phyloP scores from a whole-genome alignment of 1,140 invertebrate genomes.

The Heliothis virescens region DNA sequence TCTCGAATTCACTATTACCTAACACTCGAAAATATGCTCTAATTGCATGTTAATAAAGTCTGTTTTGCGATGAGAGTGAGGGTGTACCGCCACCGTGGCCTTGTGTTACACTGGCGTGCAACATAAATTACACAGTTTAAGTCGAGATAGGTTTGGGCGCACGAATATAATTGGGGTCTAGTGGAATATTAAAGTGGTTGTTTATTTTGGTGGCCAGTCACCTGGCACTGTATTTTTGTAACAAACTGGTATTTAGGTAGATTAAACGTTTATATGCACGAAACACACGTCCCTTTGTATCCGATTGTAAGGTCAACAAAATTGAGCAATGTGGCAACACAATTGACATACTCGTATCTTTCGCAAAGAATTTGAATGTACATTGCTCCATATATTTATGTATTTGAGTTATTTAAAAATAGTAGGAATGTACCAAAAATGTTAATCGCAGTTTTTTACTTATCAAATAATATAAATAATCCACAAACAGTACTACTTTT shows the following conservation, averaged over 20 bases:
- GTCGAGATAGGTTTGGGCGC: slow-evolving; percentile 21
- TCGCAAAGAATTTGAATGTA: too few relatives aligned
- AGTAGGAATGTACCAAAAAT: too few relatives aligned
- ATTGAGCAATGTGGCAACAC: too few relatives aligned
- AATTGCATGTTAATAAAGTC: not conserved
- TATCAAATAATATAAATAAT: too few relatives aligned
- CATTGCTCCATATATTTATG: too few relatives aligned
- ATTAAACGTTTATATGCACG: too few relatives aligned
- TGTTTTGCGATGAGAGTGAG: not conserved
- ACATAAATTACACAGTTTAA: slow-evolving; percentile 31
- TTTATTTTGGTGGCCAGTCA: not conserved
- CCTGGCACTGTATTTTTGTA: not conserved
- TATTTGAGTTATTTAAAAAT: not conserved
- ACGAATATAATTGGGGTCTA: not conserved
- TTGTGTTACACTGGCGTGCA: slow-evolving; percentile 34
- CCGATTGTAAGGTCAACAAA: too few relatives aligned
- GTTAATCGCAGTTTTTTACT: too few relatives aligned
- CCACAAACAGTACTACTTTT: too few relatives aligned
- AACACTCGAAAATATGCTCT: slow-evolving; percentile 1
- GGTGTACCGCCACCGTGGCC: not conserved
- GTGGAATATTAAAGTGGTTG: not conserved
- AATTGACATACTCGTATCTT: too few relatives aligned
- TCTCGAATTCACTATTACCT: not conserved
- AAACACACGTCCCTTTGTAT: too few relatives aligned
- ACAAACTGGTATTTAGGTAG: too few relatives aligned